These are phyloP conservation scores for Anseranas semipalmata DNA, from an alignment of 2,113 vertebrate genomes.

Conservation along the genomic window DNA sequence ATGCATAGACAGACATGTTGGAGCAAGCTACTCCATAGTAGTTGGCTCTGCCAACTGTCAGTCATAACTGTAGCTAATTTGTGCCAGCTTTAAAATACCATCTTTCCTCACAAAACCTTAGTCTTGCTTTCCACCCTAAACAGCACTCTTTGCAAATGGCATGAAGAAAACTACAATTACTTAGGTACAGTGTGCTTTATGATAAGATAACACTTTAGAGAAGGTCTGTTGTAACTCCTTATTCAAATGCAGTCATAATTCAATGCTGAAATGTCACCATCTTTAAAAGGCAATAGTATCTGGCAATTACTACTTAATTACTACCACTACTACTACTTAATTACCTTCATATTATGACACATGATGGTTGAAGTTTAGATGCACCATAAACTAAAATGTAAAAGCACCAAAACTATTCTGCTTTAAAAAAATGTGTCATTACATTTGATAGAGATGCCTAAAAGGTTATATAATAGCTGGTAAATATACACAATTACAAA, in stretches of 20 bases:
- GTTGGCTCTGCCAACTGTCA: not conserved
- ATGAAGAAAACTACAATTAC: not conserved
- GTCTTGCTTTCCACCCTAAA: not conserved
- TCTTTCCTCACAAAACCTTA: not conserved
- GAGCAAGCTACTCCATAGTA: not conserved
- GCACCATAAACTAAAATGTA: not conserved
- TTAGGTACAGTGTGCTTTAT: not conserved
- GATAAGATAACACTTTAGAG: not conserved
- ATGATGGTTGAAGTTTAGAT: not conserved
- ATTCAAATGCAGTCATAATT: constrained; percentile 20
- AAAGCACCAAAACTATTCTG: not conserved
- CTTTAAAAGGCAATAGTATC: constrained; percentile 18
- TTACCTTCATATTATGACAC: constrained; percentile 1
- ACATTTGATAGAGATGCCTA: not conserved
- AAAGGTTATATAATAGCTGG: not conserved
- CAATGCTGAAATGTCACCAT: constrained; percentile 29
- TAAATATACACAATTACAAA: not conserved
- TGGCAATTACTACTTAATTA: constrained; percentile 48
- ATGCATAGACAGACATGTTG: not conserved
- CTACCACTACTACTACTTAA: too few species aligned
- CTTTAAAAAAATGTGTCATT: not conserved
- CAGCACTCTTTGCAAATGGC: not conserved
- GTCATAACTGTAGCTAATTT: not conserved
- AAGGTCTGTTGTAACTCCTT: not conserved
- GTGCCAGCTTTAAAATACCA: not conserved